Base-by-base conservation (phyloP, 2,888 invertebrate species). In the Arrhopalites spinosus region DNA sequence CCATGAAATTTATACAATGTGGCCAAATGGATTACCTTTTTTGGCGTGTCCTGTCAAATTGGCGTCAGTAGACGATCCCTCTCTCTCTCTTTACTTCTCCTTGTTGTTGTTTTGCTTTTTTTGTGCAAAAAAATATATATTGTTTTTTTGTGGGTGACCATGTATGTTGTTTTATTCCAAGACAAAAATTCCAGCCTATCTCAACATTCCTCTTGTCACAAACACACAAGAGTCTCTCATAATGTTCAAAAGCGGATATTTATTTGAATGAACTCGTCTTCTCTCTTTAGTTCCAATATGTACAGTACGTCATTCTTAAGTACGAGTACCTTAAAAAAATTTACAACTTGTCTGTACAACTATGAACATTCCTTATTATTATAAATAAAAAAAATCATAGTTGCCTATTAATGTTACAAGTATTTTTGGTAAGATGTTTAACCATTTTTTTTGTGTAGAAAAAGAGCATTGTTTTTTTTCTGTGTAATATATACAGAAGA, bases 1-100 rank as follows among this genome's bases (percentile, higher is more conserved):
- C 47, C 20, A 68, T n/a, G n/a, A 66, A 36, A 36, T 47, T 68
- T 68, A 45, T 68, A 11, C 47, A 36, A 36, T 36, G 36, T 36
- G 36, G 43, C 29, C 29, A 29, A 27, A 20, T 15, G 70, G 23
- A 59, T 59, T 20, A 20, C 70, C 59, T 70, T 56, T 70, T 70
- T 53, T 70, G 70, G 70, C 30, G 25, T 70, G 11, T 27, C 70
- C 59, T 45, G 70, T 70, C 70, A 70, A 53, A 70, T 56, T 20
- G 70, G 59, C 70, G 59, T 70, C 70, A 70, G 20, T 20, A 56
- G 70, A 70, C 70, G 70, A 70, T 70, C 70, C 70, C 70, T 70
- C 59, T 23, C 70, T 36, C 30, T 17, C 50, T 50, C 20, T 50
- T 17, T 50, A 3, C 7, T 20, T 50, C 17, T 15, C 15, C 7